Evolutionary conservation across 2,888 invertebrate genomes (phyloP).

Genomic region (Chalcis sispes): DNA sequence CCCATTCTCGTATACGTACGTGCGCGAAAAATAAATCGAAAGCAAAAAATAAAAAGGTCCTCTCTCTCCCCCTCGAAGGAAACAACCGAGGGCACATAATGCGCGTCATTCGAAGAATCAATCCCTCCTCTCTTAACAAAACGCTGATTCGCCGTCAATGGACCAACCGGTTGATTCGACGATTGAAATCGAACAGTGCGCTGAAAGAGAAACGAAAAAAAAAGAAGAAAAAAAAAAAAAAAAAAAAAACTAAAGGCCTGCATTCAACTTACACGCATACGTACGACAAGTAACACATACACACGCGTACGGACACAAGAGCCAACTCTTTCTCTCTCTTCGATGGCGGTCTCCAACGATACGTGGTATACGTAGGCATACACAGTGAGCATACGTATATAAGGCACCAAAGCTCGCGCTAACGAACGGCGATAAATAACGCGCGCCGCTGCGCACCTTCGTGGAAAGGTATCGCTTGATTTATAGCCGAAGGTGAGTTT

Average conservation of each 20-base stretch:
- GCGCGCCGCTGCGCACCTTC: constrained; percentile 52
- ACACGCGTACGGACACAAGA: too few species aligned
- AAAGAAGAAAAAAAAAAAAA: constrained; percentile 3
- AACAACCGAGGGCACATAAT: constrained; percentile 11
- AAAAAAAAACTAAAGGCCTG: constrained; percentile 2
- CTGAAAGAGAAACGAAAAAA: constrained; percentile 8
- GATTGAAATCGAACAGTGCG: constrained; percentile 50
- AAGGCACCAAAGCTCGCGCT: too few species aligned
- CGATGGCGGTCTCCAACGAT: constrained; percentile 34
- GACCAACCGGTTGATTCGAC: constrained; percentile 55
- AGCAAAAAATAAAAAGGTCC: too few species aligned
- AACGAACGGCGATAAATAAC: constrained; percentile 71
- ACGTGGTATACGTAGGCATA: too few species aligned
- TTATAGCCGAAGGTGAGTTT: too few species aligned
- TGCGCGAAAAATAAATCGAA: neutral
- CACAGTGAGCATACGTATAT: too few species aligned
- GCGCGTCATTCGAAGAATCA: constrained; percentile 32
- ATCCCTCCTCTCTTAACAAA: constrained; percentile 31
- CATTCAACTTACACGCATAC: neutral
- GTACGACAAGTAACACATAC: neutral
- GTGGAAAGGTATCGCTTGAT: constrained; percentile 67
- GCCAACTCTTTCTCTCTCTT: too few species aligned
- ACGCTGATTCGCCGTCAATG: constrained; percentile 51
- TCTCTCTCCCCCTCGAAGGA: too few species aligned
- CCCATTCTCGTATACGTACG: neutral